Percentiles rank a stretch among this genome's conserved stretches.
Conservation (phyloP, 2,888 invertebrate species). For the Drosophila demipolita region DNA sequence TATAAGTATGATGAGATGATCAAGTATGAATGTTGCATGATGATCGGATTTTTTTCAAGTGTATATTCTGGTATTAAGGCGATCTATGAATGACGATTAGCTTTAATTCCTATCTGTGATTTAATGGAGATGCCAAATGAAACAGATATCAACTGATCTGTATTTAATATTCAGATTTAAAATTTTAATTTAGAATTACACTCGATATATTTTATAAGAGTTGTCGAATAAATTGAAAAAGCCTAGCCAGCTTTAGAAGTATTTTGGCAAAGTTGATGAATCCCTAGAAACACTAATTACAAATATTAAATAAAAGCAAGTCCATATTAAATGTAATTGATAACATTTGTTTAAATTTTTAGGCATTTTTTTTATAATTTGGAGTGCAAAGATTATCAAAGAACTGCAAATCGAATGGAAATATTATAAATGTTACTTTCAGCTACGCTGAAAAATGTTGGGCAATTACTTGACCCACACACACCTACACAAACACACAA, state of each 20-base stretch:
- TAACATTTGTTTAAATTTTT: background rate
- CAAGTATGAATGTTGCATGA: background rate
- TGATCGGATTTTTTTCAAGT: background rate
- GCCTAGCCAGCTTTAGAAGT: background rate
- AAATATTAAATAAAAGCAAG: background rate
- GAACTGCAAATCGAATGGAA: slow-evolving; percentile 19
- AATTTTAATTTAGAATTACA: background rate
- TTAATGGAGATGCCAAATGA: background rate
- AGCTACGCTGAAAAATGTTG: slow-evolving; percentile 16
- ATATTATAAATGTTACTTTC: slow-evolving; percentile 10
- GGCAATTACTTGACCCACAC: slow-evolving; percentile 50
- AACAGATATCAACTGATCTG: background rate
- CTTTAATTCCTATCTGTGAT: background rate
- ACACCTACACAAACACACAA: slow-evolving; percentile 21
- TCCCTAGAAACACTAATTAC: background rate
- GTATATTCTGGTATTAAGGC: background rate
- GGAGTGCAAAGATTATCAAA: background rate
- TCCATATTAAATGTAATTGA: background rate
- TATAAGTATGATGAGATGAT: background rate
- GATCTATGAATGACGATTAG: background rate
- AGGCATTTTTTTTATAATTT: background rate
- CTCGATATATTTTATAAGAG: background rate
- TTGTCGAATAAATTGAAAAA: background rate
- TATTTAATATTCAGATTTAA: background rate
- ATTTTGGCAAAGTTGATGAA: background rate